phyloP scores from a whole-genome alignment of 2,797 vertebrate species.

The Manis javanica region DNA sequence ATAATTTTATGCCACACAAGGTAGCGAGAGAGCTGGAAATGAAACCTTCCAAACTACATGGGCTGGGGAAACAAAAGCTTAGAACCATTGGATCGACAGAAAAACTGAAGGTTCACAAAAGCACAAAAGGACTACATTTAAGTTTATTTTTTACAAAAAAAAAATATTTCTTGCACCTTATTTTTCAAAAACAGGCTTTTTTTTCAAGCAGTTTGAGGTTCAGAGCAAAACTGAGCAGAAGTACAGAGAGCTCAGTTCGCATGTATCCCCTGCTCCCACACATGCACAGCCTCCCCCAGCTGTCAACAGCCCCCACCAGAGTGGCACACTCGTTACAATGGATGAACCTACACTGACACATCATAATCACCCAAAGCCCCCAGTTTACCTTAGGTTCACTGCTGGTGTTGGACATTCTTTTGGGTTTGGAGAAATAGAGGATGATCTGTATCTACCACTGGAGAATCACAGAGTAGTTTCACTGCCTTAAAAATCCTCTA shows the following conservation, averaged over 20 bases:
- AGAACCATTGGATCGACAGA: neutral
- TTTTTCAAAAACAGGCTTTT: conserved; percentile 6
- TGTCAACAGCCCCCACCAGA: neutral
- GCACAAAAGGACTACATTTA: neutral
- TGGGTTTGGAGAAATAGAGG: neutral
- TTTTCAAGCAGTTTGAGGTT: conserved; percentile 15
- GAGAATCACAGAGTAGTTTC: neutral
- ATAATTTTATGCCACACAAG: conserved; percentile 42
- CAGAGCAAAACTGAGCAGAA: neutral
- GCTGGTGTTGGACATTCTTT: neutral
- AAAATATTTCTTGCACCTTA: neutral
- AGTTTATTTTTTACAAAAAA: neutral
- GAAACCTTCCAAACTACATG: conserved; percentile 6
- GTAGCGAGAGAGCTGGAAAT: neutral
- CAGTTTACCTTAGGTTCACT: neutral
- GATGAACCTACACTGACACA: neutral
- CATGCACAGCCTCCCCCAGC: neutral
- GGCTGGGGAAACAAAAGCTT: neutral
- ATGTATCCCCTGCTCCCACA: neutral
- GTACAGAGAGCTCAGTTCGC: conserved; percentile 8
- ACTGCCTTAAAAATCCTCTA: neutral
- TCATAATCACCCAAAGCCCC: neutral
- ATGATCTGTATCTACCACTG: neutral
- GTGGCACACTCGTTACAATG: neutral
- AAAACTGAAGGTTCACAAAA: neutral